Base-by-base conservation (phyloP, 2,888 invertebrate species). In the Andrena dorsata region DNA sequence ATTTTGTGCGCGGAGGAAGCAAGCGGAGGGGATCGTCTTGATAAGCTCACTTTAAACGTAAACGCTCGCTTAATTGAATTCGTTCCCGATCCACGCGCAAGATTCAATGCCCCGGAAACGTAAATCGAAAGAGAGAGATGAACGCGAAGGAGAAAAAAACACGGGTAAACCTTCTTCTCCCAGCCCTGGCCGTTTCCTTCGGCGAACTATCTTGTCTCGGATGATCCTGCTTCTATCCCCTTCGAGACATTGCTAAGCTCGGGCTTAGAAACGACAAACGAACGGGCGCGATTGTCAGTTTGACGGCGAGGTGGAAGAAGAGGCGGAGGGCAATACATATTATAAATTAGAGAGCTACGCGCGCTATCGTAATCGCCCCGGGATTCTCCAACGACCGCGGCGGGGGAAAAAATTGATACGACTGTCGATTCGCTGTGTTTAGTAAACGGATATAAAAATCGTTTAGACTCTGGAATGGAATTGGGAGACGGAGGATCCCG, bases 211-310 rank as follows among this genome's bases (percentile, higher is more conserved):
- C 68, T 30, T 26, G 26, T 47, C 30, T 30, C n/a, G 28, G 28
- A 58, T n/a, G 60, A 80, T 72, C 53, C 66, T 7, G 16, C 20
- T 51, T 35, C 23, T 7, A 8, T 64, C 49, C 49, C 49, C 28
- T 58, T 41, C 56, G 47, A 49, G 28, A 65, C 75, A 41, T 10
- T 16, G 56, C 66, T 65, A 76, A 80, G 72, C 80, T 26, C 16
- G 8, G 69, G 72, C 76, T 83, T 76, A 63, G 68, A 69, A 66
- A 73, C 69, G 81, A 73, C 56, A 47, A 56, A 80, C 80, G 78
- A 66, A 65, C 7, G 32, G 41, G 16, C 53, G 16, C 64, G 51
- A 56, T 26, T 65, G 53, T 72, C 65, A 61, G 70, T 61, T 66
- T 63, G 53, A 10, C 26, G 65, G 64, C 3, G 53, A 56, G 53